Evolutionary conservation across 2,888 invertebrate genomes (phyloP), one percentile per base, ranked within the genome.

Genomic region (Chloromyia formosa): DNA sequence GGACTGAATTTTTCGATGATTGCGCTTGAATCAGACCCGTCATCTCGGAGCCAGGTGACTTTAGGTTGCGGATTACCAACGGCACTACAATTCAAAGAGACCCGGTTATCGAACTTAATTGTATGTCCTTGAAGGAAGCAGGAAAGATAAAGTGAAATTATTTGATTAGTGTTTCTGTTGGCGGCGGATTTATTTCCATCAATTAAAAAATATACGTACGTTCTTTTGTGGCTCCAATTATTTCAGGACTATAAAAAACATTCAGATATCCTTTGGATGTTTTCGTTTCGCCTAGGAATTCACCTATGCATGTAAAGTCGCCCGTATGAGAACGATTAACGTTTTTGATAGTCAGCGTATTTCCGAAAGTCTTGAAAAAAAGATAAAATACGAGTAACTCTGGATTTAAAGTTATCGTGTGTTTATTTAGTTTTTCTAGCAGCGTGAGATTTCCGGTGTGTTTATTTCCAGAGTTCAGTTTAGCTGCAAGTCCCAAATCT

Each of bases 1-100:
- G 69, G 49, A 27, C 60, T 73, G 45, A 79, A 77, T 69, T 75
- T 74, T 54, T 74, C 10, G 53, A 80, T 76, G 49, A 2, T 18
- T 18, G 62, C 56, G 10, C 61, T 35, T 1, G 22, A 10, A 9
- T 22, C 49, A 22, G 49, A 49, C 12, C 23, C 66, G 20, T 66
- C 49, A 1, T 45, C 66, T 22, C 49, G 66, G 7, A 45, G 3
- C 66, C 66, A 66, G 7, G 49, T 20, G 20, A 66, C 45, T 20
- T 18, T 20, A 10, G 66, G 66, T 42, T 10, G 10, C 1, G 66
- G 66, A 23, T 49, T 66, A 12, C 66, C 66, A 14, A 49, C 22
- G 5, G 66, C 66, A 16, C 45, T 22, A 20, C 62, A 62, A 42
- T 62, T 62, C 16, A 62, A 18, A 1, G 9, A n/a, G 1, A 62